Percentiles rank a stretch among this genome's conserved stretches.
These are phyloP conservation scores for Carpatolechia fugitivella DNA, from an alignment of 2,888 invertebrate genomes.

Conservation along the genomic window DNA sequence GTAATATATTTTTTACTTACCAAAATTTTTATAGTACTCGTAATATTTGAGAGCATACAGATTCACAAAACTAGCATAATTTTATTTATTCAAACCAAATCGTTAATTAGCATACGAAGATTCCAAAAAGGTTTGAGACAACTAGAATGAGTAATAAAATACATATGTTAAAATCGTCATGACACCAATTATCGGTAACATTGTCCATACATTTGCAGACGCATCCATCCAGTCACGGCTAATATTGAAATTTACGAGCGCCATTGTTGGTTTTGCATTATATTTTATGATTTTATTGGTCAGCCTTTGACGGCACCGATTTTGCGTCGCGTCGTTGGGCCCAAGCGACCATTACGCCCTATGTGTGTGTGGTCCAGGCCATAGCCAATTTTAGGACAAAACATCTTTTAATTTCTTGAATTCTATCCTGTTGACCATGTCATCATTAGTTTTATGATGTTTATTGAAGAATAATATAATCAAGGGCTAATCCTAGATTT, in stretches of 20 bases:
- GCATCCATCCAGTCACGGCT: slow-evolving; percentile 39
- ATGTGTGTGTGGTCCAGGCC: slow-evolving; percentile 48
- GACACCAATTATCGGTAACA: slow-evolving; percentile 38
- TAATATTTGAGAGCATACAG: no score
- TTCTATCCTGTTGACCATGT: no score
- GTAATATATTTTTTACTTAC: no score
- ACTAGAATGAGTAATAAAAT: no score
- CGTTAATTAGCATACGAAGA: no score
- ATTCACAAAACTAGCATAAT: no score
- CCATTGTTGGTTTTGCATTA: slow-evolving; percentile 47
- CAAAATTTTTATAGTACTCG: no score
- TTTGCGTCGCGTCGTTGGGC: slow-evolving; percentile 32
- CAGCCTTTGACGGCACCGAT: slow-evolving; percentile 36
- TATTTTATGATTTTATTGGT: slow-evolving; percentile 61
- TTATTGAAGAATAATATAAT: no score
- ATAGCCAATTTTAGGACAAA: slow-evolving; percentile 30
- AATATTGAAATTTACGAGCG: slow-evolving; percentile 67
- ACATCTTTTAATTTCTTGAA: background rate
- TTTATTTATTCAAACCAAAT: no score
- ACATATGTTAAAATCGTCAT: no score
- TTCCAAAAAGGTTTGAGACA: no score
- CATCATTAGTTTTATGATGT: background rate
- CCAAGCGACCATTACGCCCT: slow-evolving; percentile 35
- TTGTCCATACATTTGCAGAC: slow-evolving; percentile 35
- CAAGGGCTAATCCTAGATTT: no score